A percentile compares a stretch with the other conserved stretches of the same genome.
Evolutionary conservation across 2,113 vertebrate genomes (phyloP).

Genomic region (Antigone vipio): DNA sequence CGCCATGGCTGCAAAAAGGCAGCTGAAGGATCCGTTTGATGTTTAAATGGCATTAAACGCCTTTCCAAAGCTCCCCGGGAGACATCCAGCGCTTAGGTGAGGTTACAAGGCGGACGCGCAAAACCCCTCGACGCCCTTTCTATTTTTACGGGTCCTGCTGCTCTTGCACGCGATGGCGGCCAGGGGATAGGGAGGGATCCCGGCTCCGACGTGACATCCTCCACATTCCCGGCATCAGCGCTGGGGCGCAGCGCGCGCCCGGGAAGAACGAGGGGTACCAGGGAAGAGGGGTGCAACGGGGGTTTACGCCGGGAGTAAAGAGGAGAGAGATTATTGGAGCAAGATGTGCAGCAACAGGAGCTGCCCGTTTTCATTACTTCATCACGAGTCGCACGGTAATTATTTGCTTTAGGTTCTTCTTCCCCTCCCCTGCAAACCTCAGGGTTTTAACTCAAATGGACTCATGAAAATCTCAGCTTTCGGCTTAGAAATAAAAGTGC

Average conservation of each 20-base stretch:
- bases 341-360: background rate
- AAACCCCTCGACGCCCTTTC: background rate
- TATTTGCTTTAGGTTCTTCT: background rate
- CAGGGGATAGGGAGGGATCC: background rate
- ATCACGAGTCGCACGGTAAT: background rate
- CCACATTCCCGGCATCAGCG: background rate
- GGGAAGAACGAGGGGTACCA: background rate
- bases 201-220: background rate
- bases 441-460: background rate
- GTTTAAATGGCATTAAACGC: background rate
- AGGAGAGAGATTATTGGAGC: background rate
- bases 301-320: background rate
- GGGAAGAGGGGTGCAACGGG: background rate
- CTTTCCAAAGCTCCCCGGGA: background rate
- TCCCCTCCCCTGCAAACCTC: background rate
- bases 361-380: background rate
- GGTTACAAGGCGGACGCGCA: background rate
- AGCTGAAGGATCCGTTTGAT: background rate
- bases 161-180: background rate
- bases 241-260: background rate
- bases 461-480: background rate
- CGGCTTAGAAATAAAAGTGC: background rate
- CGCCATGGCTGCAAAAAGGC: background rate
- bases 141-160: background rate
- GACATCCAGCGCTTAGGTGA: accelerated